Conservation (phyloP, 2,797 vertebrate species). For the Eulemur rubriventer region DNA sequence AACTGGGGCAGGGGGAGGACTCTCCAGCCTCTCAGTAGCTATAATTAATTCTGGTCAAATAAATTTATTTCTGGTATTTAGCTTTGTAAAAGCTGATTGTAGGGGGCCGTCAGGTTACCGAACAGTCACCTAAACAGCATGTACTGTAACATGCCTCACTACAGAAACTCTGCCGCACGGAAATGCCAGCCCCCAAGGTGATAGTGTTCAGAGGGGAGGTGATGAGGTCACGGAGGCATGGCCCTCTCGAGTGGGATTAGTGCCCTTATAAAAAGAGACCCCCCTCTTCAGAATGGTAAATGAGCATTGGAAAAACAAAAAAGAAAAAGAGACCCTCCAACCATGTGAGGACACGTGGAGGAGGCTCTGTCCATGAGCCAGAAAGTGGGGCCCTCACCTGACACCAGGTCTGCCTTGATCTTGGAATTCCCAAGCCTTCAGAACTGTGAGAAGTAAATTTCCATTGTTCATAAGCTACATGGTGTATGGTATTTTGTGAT, state of each 20-base stretch:
- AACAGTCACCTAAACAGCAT: too few species aligned
- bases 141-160: neutral
- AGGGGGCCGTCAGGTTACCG: neutral
- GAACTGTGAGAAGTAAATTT: too few species aligned
- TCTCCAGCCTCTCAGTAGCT: neutral
- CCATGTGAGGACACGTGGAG: too few species aligned
- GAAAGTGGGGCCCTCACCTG: neutral
- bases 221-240: neutral
- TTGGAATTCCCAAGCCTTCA: too few species aligned
- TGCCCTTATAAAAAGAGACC: neutral
- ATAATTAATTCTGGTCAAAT: neutral
- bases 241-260: neutral
- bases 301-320: too few species aligned
- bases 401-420: neutral
- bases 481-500: neutral
- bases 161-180: accelerated
- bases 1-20: neutral
- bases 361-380: neutral
- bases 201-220: neutral
- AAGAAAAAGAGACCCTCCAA: too few species aligned
- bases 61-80: neutral
- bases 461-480: too few species aligned
- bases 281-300: too few species aligned
- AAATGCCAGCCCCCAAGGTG: neutral
- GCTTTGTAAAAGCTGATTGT: neutral